Evolutionary conservation across 2,888 invertebrate genomes (phyloP).

Genomic region (Leptopilina drosophilae): DNA sequence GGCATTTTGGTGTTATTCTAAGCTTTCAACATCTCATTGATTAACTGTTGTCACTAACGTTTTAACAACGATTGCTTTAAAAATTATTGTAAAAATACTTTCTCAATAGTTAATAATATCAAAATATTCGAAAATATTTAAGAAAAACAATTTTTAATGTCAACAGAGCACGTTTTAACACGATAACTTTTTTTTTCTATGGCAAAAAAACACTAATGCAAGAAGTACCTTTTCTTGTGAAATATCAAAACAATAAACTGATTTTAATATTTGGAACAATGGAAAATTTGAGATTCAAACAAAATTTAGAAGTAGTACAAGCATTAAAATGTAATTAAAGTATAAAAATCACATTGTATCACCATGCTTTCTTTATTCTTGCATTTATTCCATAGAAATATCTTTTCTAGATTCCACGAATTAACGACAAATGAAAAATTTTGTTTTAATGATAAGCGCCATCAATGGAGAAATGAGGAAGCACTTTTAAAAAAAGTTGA

Average conservation of each 20-base stretch:
- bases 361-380: background rate
- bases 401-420: background rate
- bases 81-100: background rate
- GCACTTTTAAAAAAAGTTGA: background rate
- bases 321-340: background rate
- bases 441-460: background rate
- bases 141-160: background rate
- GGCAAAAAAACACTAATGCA: background rate
- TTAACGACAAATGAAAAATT: background rate
- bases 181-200: background rate
- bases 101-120: background rate
- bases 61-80: background rate
- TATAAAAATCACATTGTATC: constrained; percentile 9
- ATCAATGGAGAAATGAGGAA: background rate
- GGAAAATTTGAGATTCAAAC: background rate
- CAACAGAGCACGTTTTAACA: background rate
- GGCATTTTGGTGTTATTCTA: constrained; percentile 7
- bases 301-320: background rate
- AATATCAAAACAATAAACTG: background rate
- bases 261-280: background rate
- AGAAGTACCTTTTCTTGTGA: background rate
- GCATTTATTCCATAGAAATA: background rate
- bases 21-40: background rate
- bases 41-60: background rate
- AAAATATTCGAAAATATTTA: background rate